Percentiles rank a stretch among this genome's conserved stretches.
phyloP scores from a whole-genome alignment of 2,888 invertebrate species.

The Andrena bucephala region DNA sequence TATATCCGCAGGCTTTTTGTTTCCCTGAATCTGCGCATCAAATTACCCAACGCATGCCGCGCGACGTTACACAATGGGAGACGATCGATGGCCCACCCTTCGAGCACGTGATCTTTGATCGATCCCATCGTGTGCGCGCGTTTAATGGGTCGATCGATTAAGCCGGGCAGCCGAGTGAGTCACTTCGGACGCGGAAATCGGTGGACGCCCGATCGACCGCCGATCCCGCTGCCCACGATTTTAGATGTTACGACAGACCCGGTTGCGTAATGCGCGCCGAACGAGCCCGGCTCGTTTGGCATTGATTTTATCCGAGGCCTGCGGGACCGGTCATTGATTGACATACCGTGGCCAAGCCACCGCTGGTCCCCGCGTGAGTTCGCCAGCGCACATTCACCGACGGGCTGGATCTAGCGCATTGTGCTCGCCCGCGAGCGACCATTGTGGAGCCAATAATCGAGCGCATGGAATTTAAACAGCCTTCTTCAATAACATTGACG shows the following conservation, averaged over 20 bases:
- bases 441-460: conserved; percentile 55
- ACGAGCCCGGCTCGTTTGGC: conserved; percentile 9
- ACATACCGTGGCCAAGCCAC: conserved; percentile 18
- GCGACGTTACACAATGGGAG: background rate
- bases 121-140: background rate
- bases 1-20: background rate
- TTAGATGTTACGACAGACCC: background rate
- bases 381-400: conserved; percentile 26
- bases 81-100: background rate
- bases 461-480: conserved; percentile 60
- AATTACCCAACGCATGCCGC: background rate
- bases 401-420: conserved; percentile 46
- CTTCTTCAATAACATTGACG: conserved; percentile 60
- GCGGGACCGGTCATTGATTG: conserved; percentile 31
- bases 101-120: conserved; percentile 13
- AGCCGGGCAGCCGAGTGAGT: background rate
- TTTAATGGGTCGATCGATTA: conserved; percentile 25
- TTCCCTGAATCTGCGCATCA: background rate
- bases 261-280: conserved; percentile 29
- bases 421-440: conserved; percentile 40
- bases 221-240: background rate
- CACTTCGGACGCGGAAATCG: conserved; percentile 5
- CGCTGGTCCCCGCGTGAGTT: background rate
- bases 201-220: background rate
- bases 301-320: conserved; percentile 43